A percentile compares a stretch with the other conserved stretches of the same genome.
These are phyloP conservation scores for Rhinoptilus africanus DNA, from an alignment of 2,113 vertebrate genomes.

Conservation along the genomic window DNA sequence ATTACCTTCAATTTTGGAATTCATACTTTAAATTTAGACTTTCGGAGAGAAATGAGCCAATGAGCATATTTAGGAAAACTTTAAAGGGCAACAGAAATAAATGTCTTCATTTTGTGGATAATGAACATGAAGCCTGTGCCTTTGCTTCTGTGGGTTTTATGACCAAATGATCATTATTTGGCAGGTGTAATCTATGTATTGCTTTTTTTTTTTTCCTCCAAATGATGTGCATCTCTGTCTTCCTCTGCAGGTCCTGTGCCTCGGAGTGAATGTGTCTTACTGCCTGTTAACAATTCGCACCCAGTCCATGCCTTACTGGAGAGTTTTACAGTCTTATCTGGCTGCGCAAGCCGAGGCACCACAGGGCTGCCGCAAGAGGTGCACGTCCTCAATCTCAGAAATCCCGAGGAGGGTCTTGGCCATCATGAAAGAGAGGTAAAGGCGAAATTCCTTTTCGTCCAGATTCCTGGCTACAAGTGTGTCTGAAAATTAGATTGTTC, in stretches of 20 bases:
- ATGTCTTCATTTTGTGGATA: neutral
- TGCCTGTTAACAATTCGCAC: conserved; percentile 82
- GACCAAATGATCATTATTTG: neutral
- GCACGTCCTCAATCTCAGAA: conserved; percentile 90
- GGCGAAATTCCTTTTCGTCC: neutral
- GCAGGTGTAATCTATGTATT: neutral
- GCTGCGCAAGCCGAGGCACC: conserved; percentile 91
- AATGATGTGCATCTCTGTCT: neutral
- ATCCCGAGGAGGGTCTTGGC: conserved; percentile 61
- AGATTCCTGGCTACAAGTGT: neutral
- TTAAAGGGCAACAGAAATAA: neutral
- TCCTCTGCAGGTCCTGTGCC: conserved; percentile 78
- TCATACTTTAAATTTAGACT: neutral
- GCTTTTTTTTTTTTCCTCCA: neutral
- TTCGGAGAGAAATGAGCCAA: neutral
- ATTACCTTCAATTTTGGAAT: neutral
- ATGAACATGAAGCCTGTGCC: neutral
- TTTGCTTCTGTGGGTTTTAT: neutral
- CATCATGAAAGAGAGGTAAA: conserved; percentile 79
- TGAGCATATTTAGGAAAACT: neutral
- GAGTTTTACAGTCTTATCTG: conserved; percentile 88
- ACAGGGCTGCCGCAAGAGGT: conserved; percentile 84
- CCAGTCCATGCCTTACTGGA: conserved; percentile 88
- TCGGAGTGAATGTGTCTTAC: conserved; percentile 79
- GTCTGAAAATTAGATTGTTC: neutral